A percentile compares a stretch with the other conserved stretches of the same genome.
phyloP scores from a whole-genome alignment of 2,888 invertebrate species.

The Torymus aiolomorphi region DNA sequence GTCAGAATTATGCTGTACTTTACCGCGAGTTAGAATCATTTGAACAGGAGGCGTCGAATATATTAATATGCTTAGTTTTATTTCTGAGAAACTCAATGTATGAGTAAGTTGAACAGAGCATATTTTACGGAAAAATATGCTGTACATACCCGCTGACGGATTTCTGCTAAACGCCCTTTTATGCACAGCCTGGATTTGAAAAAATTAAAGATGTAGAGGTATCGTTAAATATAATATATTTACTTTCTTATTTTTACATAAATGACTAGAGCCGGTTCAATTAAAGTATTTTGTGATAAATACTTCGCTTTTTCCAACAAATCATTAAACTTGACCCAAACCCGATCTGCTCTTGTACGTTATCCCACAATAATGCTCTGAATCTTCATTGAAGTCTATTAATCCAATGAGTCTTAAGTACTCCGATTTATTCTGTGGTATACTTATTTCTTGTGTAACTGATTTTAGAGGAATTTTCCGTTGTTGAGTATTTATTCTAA shows the following conservation, averaged over 20 bases:
- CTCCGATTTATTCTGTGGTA: background rate
- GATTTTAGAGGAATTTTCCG: background rate
- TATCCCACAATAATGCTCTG: background rate
- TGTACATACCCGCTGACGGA: no score
- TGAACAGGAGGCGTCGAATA: no score
- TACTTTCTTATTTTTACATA: slow-evolving; percentile 1
- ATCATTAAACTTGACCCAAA: background rate
- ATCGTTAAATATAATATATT: slow-evolving; percentile 17
- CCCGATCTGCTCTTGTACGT: background rate
- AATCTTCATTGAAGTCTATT: background rate
- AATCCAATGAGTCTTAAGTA: background rate
- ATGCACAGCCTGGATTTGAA: no score
- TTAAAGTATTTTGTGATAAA: background rate
- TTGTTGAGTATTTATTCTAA: background rate
- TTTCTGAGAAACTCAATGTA: no score
- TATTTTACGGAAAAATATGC: no score
- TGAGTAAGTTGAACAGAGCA: no score
- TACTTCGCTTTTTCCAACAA: background rate
- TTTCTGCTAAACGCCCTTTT: no score
- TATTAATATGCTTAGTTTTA: no score
- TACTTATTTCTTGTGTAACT: background rate
- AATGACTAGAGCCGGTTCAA: background rate
- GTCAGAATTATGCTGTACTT: no score
- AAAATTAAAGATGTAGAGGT: no score
- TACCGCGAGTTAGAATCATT: no score